Percentiles rank a stretch among this genome's conserved stretches.
These are phyloP conservation scores for Musca vetustissima DNA, from an alignment of 1,140 invertebrate species.

Conservation along the genomic window DNA sequence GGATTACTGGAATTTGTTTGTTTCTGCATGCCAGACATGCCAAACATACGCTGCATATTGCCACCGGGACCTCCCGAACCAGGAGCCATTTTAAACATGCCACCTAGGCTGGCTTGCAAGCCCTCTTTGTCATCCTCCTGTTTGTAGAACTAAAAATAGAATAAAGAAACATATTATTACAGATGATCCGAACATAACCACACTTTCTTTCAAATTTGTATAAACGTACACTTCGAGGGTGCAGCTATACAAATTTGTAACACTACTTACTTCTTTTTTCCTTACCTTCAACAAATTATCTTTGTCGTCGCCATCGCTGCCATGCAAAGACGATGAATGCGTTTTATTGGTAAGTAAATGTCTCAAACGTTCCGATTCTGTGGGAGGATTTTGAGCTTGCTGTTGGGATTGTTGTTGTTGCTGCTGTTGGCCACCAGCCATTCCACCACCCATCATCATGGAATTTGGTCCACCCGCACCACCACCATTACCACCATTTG, in stretches of 20 bases:
- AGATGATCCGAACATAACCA: background rate
- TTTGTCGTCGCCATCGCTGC: conserved; percentile 52
- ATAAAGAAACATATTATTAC: conserved; percentile 2
- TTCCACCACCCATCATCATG: conserved; percentile 10
- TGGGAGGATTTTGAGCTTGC: conserved; percentile 36
- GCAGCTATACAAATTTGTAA: too few species aligned
- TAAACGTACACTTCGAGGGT: too few species aligned
- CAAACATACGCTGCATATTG: conserved; percentile 20
- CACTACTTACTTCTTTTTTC: background rate
- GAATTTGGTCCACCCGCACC: too few species aligned
- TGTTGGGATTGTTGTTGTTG: conserved; percentile 25
- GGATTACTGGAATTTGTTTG: conserved; percentile 57
- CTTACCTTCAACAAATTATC: conserved; percentile 40
- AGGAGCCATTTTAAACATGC: conserved; percentile 40
- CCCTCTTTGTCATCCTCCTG: conserved; percentile 80
- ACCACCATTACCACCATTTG: background rate
- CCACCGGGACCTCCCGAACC: background rate
- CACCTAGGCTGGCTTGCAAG: conserved; percentile 32
- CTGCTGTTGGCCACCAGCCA: conserved; percentile 25
- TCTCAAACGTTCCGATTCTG: conserved; percentile 64
- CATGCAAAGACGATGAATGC: conserved; percentile 35
- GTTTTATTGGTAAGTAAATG: conserved; percentile 64
- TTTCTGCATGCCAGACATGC: conserved; percentile 36
- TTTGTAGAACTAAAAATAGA: conserved; percentile 45
- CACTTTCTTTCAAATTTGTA: background rate